Evolutionary conservation across 2,888 invertebrate species (phyloP).

Genomic region (Aspidapion aeneum): DNA sequence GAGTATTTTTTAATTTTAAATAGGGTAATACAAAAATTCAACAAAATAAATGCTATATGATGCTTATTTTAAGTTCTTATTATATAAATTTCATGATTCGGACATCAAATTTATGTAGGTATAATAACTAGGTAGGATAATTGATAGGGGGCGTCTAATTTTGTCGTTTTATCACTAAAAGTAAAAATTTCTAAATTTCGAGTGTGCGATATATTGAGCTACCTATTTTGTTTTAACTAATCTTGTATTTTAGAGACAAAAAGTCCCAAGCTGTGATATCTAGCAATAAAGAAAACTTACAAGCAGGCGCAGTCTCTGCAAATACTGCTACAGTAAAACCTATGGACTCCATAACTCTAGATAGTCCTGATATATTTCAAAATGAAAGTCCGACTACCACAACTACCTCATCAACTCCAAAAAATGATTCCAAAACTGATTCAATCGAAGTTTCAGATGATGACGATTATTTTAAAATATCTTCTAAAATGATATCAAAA

Average conservation of each 20-base stretch:
- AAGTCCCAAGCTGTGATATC: not conserved
- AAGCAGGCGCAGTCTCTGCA: not conserved
- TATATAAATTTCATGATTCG: too few relatives aligned
- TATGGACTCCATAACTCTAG: not conserved
- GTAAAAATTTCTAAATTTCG: too few relatives aligned
- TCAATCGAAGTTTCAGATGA: conserved; percentile 20
- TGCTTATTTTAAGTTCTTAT: too few relatives aligned
- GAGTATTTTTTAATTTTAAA: too few relatives aligned
- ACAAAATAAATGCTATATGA: too few relatives aligned
- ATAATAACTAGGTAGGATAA: too few relatives aligned
- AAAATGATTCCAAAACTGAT: conserved; percentile 1
- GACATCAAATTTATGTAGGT: too few relatives aligned
- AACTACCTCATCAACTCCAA: not conserved
- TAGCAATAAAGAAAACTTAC: not conserved
- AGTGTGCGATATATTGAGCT: too few relatives aligned
- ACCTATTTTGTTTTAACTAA: too few relatives aligned
- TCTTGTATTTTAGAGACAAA: not conserved
- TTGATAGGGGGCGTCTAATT: too few relatives aligned
- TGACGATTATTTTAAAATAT: conserved; percentile 3
- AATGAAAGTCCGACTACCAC: not conserved
- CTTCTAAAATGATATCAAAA: conserved; percentile 7
- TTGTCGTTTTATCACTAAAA: too few relatives aligned
- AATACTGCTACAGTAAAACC: not conserved
- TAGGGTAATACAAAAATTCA: too few relatives aligned
- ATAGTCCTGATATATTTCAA: conserved; percentile 10